phyloP scores from a whole-genome alignment of 2,888 invertebrate species.

The Taphrorychus bicolor region DNA sequence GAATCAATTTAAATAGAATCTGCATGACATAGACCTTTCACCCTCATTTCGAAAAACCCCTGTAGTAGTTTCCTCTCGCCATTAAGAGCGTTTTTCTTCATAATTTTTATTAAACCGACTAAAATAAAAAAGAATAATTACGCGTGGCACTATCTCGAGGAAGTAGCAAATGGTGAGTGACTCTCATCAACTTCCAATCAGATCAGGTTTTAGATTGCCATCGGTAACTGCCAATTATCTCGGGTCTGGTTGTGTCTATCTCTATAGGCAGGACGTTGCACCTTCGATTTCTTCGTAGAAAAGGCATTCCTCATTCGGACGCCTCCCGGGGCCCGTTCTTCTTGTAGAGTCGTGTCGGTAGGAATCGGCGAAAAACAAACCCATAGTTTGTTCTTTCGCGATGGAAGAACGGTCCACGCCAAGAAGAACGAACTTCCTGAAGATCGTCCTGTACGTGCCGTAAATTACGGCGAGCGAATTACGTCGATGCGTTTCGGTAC shows the following conservation, averaged over 20 bases:
- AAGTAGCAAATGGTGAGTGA: background rate
- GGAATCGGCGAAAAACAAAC: background rate
- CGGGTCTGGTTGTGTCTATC: constrained; percentile 6
- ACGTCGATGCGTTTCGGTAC: constrained; percentile 5
- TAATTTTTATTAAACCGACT: background rate
- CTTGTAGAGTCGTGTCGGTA: background rate
- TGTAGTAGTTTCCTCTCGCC: too few species aligned
- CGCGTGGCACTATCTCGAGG: background rate
- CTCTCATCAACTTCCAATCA: constrained; percentile 13
- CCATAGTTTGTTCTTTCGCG: background rate
- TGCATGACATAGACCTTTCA: too few species aligned
- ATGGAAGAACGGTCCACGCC: background rate
- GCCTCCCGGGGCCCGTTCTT: background rate
- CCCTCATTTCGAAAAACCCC: too few species aligned
- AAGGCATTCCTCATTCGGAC: background rate
- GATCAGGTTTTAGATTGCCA: constrained; percentile 21
- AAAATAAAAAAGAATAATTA: background rate
- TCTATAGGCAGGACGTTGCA: constrained; percentile 19
- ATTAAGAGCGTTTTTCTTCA: too few species aligned
- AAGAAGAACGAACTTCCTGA: background rate
- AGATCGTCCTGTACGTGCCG: background rate
- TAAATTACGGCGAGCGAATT: constrained; percentile 7
- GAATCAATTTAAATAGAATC: too few species aligned
- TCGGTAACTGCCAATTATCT: constrained; percentile 29
- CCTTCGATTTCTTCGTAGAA: constrained; percentile 13